These are phyloP conservation scores for Opisthograptis luteolata DNA, from an alignment of 2,888 invertebrate genomes.

Conservation along the genomic window DNA sequence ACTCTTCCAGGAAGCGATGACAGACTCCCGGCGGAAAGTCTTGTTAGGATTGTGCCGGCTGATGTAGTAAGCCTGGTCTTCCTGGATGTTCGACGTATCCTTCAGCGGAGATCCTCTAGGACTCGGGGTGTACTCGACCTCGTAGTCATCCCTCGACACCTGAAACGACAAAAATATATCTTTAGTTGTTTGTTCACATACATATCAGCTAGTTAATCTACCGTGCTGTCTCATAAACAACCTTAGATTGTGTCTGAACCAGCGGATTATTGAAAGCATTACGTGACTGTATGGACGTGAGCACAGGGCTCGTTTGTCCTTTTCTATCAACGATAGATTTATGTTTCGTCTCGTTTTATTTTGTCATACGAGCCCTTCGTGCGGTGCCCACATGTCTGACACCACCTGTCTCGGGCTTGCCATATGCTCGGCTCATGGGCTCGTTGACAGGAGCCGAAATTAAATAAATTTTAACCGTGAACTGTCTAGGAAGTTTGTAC, in stretches of 20 bases:
- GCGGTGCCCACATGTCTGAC: constrained; percentile 68
- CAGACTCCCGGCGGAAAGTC: constrained; percentile 78
- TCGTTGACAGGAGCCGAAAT: constrained; percentile 39
- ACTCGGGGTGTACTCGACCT: constrained; percentile 72
- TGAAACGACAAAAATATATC: constrained; percentile 56
- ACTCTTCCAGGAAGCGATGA: constrained; percentile 80
- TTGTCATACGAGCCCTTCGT: constrained; percentile 69
- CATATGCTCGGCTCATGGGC: constrained; percentile 52
- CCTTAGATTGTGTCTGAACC: constrained; percentile 44
- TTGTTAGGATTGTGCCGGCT: constrained; percentile 81
- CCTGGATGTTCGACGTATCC: constrained; percentile 76
- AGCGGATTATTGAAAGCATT: constrained; percentile 60
- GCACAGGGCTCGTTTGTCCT: constrained; percentile 52
- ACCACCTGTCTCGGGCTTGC: constrained; percentile 65
- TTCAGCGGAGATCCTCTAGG: constrained; percentile 76
- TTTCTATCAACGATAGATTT: constrained; percentile 53
- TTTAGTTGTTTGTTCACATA: constrained; percentile 38
- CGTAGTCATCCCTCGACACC: constrained; percentile 80
- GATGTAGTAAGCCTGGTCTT: constrained; percentile 70
- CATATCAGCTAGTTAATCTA: constrained; percentile 31
- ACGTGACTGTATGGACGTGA: constrained; percentile 42
- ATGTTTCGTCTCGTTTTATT: constrained; percentile 49
- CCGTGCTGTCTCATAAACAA: constrained; percentile 45
- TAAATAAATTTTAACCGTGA: constrained; percentile 55
- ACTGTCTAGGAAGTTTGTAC: constrained; percentile 58